phyloP scores from a whole-genome alignment of 2,888 invertebrate genomes.

The Eupithecia insigniata region DNA sequence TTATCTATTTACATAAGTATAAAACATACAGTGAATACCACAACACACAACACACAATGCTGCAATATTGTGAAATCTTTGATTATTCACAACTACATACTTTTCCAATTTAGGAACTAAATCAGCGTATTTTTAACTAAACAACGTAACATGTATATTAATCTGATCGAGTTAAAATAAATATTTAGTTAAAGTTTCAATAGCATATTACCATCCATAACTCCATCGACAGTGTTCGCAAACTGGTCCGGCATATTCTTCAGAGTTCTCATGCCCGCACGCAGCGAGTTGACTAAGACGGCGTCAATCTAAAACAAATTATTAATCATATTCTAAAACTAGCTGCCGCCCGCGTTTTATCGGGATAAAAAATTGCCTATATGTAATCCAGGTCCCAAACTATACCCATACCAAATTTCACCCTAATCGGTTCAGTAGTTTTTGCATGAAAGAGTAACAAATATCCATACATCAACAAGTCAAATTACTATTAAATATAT shows the following conservation, averaged over 20 bases:
- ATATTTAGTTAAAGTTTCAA: no score
- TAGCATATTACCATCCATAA: slow-evolving; percentile 87
- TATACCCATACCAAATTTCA: no score
- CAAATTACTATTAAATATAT: no score
- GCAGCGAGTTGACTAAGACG: slow-evolving; percentile 90
- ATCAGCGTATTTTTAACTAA: background rate
- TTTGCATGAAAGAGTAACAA: no score
- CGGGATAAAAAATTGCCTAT: no score
- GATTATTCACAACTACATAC: background rate
- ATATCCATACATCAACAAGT: no score
- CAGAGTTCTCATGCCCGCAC: slow-evolving; percentile 92
- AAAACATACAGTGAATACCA: background rate
- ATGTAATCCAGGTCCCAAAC: no score
- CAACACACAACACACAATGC: background rate
- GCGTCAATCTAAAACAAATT: slow-evolving; percentile 84
- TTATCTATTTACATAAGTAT: background rate
- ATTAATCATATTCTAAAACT: no score
- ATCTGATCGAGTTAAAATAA: no score
- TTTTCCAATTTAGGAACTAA: background rate
- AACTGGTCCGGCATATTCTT: slow-evolving; percentile 95
- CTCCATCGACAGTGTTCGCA: slow-evolving; percentile 92
- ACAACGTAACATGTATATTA: no score
- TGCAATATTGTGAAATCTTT: background rate
- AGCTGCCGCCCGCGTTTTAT: no score
- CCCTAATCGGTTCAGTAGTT: no score